phyloP scores from a whole-genome alignment of 2,113 vertebrate species.

The Pseudorhombus dupliciocellatus region DNA sequence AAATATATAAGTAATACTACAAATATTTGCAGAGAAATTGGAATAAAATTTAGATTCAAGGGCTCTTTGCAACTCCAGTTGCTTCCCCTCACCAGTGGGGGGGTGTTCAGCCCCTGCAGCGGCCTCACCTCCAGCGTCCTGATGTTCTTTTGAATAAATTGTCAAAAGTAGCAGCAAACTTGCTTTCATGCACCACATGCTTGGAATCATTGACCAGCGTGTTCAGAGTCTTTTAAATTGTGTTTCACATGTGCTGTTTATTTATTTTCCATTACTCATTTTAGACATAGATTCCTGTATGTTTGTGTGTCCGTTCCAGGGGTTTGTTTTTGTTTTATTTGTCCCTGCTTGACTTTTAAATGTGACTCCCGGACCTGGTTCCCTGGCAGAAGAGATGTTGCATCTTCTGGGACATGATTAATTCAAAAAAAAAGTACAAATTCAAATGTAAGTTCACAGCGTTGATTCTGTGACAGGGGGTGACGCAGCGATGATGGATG shows the following conservation, averaged over 20 bases:
- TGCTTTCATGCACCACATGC: not conserved
- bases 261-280: not conserved
- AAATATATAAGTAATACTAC: too few relatives aligned
- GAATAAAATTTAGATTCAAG: too few relatives aligned
- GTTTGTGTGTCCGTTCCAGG: not conserved
- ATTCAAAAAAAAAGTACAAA: not conserved
- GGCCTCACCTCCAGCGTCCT: not conserved
- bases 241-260: not conserved
- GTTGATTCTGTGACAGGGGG: slow-evolving; percentile 78
- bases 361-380: too few relatives aligned
- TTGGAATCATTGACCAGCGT: not conserved
- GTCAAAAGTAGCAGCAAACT: not conserved
- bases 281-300: not conserved
- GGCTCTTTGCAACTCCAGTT: too few relatives aligned
- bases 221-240: too few relatives aligned
- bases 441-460: not conserved
- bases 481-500: slow-evolving; percentile 82
- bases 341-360: not conserved
- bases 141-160: not conserved
- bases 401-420: too few relatives aligned
- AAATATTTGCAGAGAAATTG: too few relatives aligned
- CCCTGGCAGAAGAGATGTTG: too few relatives aligned
- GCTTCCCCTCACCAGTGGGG: too few relatives aligned
- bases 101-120: too few relatives aligned
- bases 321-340: not conserved